A percentile compares a stretch with the other conserved stretches of the same genome.
Conservation (phyloP, 2,113 vertebrate species). For the Polypterus senegalus region DNA sequence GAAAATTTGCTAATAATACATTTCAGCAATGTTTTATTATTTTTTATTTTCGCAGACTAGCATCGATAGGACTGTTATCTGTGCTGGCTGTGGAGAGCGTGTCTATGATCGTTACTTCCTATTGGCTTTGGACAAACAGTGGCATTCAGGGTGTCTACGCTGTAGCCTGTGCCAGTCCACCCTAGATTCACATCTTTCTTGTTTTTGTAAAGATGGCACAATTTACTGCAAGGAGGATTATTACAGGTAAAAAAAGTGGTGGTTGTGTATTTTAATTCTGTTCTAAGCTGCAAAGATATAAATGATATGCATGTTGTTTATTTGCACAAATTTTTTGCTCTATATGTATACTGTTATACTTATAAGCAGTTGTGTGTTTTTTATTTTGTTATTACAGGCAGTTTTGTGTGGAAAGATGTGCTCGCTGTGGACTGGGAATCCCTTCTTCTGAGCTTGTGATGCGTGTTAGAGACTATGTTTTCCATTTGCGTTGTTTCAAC, state of each 20-base stretch:
- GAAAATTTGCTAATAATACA: no score
- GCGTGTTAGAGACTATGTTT: constrained; percentile 41
- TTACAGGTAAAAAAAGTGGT: constrained; percentile 31
- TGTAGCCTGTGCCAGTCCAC: constrained; percentile 43
- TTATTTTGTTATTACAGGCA: constrained; percentile 23
- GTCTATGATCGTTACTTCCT: constrained; percentile 45
- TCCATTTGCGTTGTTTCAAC: constrained; percentile 49
- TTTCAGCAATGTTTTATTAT: no score
- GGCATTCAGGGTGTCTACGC: constrained; percentile 41
- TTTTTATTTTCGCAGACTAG: no score
- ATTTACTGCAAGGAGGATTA: constrained; percentile 52
- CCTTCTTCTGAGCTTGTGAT: constrained; percentile 45
- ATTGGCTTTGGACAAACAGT: constrained; percentile 35
- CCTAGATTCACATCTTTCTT: constrained; percentile 38
- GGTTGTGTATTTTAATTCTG: not conserved
- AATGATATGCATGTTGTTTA: no score
- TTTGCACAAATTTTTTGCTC: not conserved
- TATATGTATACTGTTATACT: not conserved
- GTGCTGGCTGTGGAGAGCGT: constrained; percentile 34
- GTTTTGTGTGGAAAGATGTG: constrained; percentile 39
- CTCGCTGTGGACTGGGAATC: constrained; percentile 49
- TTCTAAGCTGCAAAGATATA: no score
- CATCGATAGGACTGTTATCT: constrained; percentile 22
- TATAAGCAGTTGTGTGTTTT: not conserved
- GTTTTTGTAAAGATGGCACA: constrained; percentile 39